A percentile compares a stretch with the other conserved stretches of the same genome.
phyloP scores from a whole-genome alignment of 2,888 invertebrate species.

The Meteorus colon region DNA sequence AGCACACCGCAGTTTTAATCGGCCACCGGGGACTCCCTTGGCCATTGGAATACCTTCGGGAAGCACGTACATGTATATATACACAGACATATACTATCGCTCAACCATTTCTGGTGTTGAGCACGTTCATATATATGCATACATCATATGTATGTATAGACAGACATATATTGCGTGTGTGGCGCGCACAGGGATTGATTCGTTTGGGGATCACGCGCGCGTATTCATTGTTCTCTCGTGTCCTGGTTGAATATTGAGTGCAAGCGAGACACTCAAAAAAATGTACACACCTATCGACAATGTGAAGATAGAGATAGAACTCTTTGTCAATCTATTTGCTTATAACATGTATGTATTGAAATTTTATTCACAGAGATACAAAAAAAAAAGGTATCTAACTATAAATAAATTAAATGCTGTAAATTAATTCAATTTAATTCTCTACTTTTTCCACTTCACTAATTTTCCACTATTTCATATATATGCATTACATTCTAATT shows the following conservation, averaged over 20 bases:
- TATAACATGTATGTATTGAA: conserved; percentile 26
- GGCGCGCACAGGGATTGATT: conserved; percentile 27
- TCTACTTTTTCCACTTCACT: not conserved
- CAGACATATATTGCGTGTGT: conserved; percentile 9
- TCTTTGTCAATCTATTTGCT: not conserved
- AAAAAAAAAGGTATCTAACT: not conserved
- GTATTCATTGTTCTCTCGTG: conserved; percentile 37
- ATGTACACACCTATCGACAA: conserved; percentile 18
- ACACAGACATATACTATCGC: conserved; percentile 17
- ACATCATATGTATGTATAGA: conserved; percentile 31
- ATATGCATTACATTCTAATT: not conserved
- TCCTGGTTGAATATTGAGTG: conserved; percentile 33
- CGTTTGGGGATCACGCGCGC: conserved; percentile 39
- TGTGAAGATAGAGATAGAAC: not conserved
- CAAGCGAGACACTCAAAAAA: conserved; percentile 18
- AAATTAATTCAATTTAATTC: conserved; percentile 13
- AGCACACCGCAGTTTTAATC: conserved; percentile 38
- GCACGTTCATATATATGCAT: conserved; percentile 27
- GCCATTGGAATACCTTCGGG: conserved; percentile 47
- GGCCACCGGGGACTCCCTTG: conserved; percentile 34
- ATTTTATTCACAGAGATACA: not conserved
- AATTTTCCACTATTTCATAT: not conserved
- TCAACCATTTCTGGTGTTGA: not conserved
- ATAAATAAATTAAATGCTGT: not conserved
- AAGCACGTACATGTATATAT: conserved; percentile 36